Percentiles rank a stretch among this genome's conserved stretches.
Evolutionary conservation across 2,888 invertebrate genomes (phyloP).

Genomic region (Nematopogon swammerdamellus): DNA sequence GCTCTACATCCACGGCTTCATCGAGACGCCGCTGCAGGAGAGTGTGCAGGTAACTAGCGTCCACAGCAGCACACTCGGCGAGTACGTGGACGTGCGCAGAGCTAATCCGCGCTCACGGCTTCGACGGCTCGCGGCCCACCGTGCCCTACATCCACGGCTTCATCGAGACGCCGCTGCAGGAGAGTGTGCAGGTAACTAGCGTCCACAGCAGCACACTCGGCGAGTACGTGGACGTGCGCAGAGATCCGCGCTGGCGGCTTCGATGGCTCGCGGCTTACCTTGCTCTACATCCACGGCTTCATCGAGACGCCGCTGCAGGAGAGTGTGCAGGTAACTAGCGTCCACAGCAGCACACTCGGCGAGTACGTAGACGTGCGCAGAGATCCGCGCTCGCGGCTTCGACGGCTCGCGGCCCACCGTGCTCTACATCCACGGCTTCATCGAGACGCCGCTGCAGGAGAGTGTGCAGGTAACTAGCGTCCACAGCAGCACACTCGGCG

Average conservation of each 20-base stretch:
- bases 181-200: slow-evolving; percentile 21
- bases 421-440: too few relatives aligned
- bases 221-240: slow-evolving; percentile 25
- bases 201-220: too few relatives aligned
- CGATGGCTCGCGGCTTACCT: too few relatives aligned
- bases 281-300: slow-evolving; percentile 34
- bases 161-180: slow-evolving; percentile 25
- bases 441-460: too few relatives aligned
- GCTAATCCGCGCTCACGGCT: neutral
- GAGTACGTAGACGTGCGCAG: too few relatives aligned
- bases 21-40: slow-evolving; percentile 55
- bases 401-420: too few relatives aligned
- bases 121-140: slow-evolving; percentile 15
- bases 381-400: too few relatives aligned
- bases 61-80: neutral
- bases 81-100: neutral
- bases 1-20: slow-evolving; percentile 58
- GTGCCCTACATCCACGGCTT: slow-evolving; percentile 36
- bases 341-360: too few relatives aligned
- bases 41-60: slow-evolving; percentile 42
- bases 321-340: slow-evolving; percentile 19
- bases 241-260: too few relatives aligned
- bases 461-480: too few relatives aligned
- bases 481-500: too few relatives aligned
- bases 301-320: slow-evolving; percentile 27